Evolutionary conservation across 2,797 vertebrate species (phyloP).

Genomic region (Tympanoctomys barrerae): DNA sequence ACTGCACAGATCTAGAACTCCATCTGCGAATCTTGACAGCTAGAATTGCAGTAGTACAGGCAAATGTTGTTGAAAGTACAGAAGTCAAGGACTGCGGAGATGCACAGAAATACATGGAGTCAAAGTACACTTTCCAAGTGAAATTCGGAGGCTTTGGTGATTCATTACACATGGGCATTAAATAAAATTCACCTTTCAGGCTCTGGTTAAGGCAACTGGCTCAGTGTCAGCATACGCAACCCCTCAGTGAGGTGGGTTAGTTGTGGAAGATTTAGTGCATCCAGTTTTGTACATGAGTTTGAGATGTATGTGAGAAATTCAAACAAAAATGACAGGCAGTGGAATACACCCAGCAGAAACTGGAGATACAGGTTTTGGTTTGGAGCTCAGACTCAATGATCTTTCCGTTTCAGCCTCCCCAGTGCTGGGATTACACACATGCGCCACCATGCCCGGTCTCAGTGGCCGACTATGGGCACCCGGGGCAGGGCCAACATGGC

Average conservation of each 20-base stretch:
- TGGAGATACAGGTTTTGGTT: neutral
- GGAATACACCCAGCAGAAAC: neutral
- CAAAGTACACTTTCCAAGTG: neutral
- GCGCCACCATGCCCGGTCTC: no score
- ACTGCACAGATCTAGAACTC: neutral
- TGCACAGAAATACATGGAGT: neutral
- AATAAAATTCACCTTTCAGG: neutral
- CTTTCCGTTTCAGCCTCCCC: no score
- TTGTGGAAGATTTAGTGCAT: neutral
- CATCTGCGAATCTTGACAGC: neutral
- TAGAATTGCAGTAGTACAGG: neutral
- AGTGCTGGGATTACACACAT: no score
- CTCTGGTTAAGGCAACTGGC: neutral
- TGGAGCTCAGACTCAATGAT: no score
- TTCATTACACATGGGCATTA: neutral
- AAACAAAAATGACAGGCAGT: neutral
- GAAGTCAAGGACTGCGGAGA: neutral
- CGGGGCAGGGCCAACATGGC: no score
- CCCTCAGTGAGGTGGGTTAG: neutral
- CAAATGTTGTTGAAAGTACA: neutral
- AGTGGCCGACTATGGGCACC: no score
- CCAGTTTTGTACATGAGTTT: conserved; percentile 25
- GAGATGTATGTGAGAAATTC: neutral
- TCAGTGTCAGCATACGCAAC: neutral
- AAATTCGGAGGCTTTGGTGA: neutral